Percentiles rank a stretch among this genome's conserved stretches.
Evolutionary conservation across 2,888 invertebrate species (phyloP).

Genomic region (Pemphredon lugubris): DNA sequence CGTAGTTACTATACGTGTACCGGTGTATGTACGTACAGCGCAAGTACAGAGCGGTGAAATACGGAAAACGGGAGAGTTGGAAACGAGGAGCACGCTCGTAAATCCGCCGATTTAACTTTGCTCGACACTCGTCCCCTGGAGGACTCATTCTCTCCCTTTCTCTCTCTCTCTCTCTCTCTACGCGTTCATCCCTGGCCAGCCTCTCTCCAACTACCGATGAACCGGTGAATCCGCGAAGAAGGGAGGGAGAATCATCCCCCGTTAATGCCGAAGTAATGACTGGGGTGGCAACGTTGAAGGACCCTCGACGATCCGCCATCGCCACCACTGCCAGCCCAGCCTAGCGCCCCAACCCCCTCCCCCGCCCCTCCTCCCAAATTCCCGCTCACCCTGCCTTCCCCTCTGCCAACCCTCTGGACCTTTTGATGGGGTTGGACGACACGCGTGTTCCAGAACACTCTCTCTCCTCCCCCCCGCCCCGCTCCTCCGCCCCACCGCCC

Average conservation of each 20-base stretch:
- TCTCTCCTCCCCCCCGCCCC: too few relatives aligned
- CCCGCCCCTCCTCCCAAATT: constrained; percentile 3
- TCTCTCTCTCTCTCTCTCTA: constrained; percentile 9
- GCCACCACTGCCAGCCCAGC: constrained; percentile 30
- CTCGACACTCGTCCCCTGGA: constrained; percentile 40
- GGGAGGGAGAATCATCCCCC: constrained; percentile 74
- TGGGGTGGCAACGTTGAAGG: constrained; percentile 78
- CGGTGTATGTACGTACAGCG: neutral
- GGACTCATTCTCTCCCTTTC: constrained; percentile 9
- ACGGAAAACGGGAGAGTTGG: constrained; percentile 22
- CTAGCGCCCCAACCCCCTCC: constrained; percentile 20
- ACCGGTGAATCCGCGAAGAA: constrained; percentile 64
- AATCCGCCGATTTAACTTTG: constrained; percentile 63
- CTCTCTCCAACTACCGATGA: constrained; percentile 53
- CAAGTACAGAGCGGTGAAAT: constrained; percentile 7
- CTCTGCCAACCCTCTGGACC: neutral
- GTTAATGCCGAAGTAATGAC: constrained; percentile 79
- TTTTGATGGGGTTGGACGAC: constrained; percentile 49
- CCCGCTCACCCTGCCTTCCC: neutral
- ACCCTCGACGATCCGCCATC: constrained; percentile 70
- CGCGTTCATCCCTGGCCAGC: neutral
- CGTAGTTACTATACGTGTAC: too few relatives aligned
- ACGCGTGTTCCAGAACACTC: constrained; percentile 44
- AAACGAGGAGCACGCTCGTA: constrained; percentile 42
- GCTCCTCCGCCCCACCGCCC: too few relatives aligned